Evolutionary conservation across 2,888 invertebrate genomes (phyloP).

Genomic region (Oasisia sp.): DNA sequence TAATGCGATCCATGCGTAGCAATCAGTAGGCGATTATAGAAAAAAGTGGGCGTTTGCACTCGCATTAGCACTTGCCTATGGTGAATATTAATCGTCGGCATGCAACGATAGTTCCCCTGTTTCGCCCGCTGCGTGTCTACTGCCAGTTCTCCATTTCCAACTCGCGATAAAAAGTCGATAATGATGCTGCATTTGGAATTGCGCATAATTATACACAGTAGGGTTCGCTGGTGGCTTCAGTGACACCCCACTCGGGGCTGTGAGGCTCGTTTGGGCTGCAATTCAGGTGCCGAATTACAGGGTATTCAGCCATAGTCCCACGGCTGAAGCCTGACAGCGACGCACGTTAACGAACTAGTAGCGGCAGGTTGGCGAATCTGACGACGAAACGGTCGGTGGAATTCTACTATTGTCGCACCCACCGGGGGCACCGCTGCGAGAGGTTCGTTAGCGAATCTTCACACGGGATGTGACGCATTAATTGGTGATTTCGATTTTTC

Average conservation of each 20-base stretch:
- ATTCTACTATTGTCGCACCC: neutral
- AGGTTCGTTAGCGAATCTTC: neutral
- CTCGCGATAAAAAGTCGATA: neutral
- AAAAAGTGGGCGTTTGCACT: constrained; percentile 7
- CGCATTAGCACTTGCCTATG: neutral
- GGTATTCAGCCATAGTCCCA: neutral
- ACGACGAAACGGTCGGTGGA: neutral
- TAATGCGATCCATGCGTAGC: neutral
- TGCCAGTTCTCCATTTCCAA: neutral
- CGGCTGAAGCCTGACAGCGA: neutral
- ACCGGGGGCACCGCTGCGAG: neutral
- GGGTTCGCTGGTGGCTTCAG: neutral
- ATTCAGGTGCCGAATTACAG: neutral
- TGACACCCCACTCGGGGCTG: neutral
- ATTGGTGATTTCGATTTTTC: neutral
- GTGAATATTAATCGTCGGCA: neutral
- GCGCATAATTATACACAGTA: neutral
- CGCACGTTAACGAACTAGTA: neutral
- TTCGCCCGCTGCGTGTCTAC: neutral
- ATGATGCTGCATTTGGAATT: neutral
- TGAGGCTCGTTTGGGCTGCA: neutral
- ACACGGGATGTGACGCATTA: neutral
- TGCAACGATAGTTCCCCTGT: neutral
- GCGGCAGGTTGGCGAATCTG: neutral
- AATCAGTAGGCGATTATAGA: neutral